A percentile compares a stretch with the other conserved stretches of the same genome.
Evolutionary conservation across 1,140 invertebrate species (phyloP).

Genomic region (Drosophila parabipectinata): DNA sequence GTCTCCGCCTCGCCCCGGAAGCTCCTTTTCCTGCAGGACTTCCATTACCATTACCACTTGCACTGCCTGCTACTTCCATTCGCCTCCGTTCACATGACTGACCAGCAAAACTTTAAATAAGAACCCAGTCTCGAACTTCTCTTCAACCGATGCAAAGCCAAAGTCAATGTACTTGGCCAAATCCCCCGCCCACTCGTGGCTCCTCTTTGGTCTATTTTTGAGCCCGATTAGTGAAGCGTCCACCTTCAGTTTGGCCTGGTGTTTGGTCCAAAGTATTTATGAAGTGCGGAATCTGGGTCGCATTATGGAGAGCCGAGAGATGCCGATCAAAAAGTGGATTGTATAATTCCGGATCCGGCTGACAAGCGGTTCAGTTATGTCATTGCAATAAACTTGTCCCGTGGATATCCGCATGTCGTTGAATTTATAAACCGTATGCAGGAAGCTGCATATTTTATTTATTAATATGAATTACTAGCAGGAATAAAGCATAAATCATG

Average conservation of each 20-base stretch:
- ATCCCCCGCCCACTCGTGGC: constrained; percentile 9
- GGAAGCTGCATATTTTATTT: constrained; percentile 63
- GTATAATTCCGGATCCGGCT: constrained; percentile 43
- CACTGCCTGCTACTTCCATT: constrained; percentile 37
- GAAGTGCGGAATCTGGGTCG: constrained; percentile 66
- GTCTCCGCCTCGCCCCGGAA: neutral
- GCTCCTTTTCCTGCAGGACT: constrained; percentile 20
- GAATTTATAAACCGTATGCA: constrained; percentile 51
- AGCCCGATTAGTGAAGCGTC: constrained; percentile 65
- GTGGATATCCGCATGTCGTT: constrained; percentile 59
- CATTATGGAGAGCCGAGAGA: constrained; percentile 13
- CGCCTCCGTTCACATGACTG: constrained; percentile 76
- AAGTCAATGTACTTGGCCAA: constrained; percentile 65
- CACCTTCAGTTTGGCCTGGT: constrained; percentile 60
- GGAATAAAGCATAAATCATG: constrained; percentile 55
- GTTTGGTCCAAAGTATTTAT: constrained; percentile 64
- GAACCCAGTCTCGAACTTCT: constrained; percentile 29
- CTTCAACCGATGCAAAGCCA: constrained; percentile 27
- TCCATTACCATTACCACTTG: constrained; percentile 47
- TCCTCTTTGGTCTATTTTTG: constrained; percentile 52
- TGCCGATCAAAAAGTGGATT: constrained; percentile 51
- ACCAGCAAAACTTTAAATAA: constrained; percentile 75
- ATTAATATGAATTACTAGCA: constrained; percentile 63
- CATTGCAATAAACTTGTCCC: constrained; percentile 56
- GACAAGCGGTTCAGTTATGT: constrained; percentile 40